Conservation (phyloP, 2,113 vertebrate species). For the Lasiurus cinereus region DNA sequence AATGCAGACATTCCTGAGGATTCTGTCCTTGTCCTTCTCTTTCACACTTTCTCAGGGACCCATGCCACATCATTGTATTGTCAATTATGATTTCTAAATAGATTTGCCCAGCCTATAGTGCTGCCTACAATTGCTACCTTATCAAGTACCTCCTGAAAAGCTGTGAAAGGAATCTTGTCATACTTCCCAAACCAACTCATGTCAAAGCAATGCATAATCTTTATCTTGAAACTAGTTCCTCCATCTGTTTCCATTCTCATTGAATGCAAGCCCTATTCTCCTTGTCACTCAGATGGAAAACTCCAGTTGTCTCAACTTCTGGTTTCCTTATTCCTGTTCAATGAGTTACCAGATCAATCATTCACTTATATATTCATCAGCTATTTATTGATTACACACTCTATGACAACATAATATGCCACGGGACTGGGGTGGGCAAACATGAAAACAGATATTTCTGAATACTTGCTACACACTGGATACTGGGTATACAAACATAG, state of each 20-base stretch:
- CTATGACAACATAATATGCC: neutral
- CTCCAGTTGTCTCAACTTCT: neutral
- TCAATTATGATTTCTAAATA: neutral
- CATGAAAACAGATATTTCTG: neutral
- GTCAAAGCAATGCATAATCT: neutral
- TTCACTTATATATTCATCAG: conserved; percentile 14
- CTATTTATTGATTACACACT: neutral
- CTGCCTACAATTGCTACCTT: neutral
- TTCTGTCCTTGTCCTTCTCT: neutral
- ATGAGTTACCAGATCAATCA: neutral
- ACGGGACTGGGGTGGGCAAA: neutral
- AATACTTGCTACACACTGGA: neutral
- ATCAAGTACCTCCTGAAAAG: neutral
- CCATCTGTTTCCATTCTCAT: conserved; percentile 23
- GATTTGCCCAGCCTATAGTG: neutral
- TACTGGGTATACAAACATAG: neutral
- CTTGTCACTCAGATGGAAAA: neutral
- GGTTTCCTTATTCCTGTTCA: conserved; percentile 20
- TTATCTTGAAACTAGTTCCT: conserved; percentile 13
- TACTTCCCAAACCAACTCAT: neutral
- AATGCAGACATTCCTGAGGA: neutral
- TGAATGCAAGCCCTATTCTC: neutral
- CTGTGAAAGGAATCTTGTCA: neutral
- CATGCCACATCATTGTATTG: neutral
- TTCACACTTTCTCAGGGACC: neutral